Conservation (phyloP, 2,797 vertebrate genomes). For the Anas bahamensis region DNA sequence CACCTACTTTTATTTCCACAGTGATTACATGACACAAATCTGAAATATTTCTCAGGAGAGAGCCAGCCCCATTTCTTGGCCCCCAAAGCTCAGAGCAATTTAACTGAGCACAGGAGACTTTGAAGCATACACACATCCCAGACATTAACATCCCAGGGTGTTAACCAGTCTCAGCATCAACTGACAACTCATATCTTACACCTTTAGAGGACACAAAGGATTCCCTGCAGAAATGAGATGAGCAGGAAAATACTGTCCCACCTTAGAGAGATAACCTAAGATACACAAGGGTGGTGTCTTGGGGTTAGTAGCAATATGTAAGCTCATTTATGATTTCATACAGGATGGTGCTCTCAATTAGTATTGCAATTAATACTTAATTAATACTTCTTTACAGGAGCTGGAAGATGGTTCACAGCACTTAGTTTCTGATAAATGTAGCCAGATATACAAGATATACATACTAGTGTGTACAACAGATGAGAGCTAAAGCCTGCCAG, state of each 20-base stretch:
- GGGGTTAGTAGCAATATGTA: not conserved
- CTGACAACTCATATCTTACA: not conserved
- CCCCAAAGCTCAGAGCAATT: slow-evolving; percentile 52
- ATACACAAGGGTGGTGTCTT: not conserved
- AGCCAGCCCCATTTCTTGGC: slow-evolving; percentile 32
- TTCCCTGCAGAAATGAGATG: not conserved
- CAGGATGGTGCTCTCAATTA: slow-evolving; percentile 63
- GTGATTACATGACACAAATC: slow-evolving; percentile 14
- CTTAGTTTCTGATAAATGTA: slow-evolving; percentile 23
- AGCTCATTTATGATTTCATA: slow-evolving; percentile 36
- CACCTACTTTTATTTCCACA: slow-evolving; percentile 13
- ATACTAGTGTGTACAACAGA: not conserved
- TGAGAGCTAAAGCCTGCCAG: not conserved
- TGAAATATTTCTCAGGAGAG: slow-evolving; percentile 18
- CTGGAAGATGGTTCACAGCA: slow-evolving; percentile 34
- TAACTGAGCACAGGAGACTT: not conserved
- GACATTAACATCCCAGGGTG: not conserved
- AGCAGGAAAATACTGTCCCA: not conserved
- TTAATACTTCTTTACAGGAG: not conserved
- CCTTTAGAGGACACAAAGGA: not conserved
- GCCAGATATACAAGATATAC: not conserved
- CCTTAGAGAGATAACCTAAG: not conserved
- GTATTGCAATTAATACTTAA: not conserved
- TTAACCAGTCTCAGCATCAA: not conserved
- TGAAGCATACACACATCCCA: accelerated